These are phyloP conservation scores for Rhabdophis nuchalis DNA, from an alignment of 2,797 vertebrate genomes.

Conservation along the genomic window DNA sequence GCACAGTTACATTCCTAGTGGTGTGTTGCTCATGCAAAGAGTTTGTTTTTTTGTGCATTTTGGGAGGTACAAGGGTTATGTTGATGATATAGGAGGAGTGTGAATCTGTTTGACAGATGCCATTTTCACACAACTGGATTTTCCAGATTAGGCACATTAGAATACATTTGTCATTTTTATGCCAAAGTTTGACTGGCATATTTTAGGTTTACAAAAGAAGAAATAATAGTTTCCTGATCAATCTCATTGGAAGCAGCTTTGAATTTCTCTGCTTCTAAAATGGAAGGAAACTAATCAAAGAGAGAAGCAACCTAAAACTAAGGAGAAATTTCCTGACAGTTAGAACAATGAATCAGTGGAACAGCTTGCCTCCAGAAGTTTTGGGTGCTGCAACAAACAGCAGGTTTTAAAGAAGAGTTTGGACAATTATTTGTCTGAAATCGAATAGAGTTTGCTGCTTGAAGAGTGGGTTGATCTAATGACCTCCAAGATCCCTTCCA, in stretches of 20 bases:
- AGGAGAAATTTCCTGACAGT: neutral
- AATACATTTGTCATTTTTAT: neutral
- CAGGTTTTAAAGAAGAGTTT: neutral
- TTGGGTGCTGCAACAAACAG: neutral
- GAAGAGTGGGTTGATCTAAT: neutral
- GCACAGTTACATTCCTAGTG: neutral
- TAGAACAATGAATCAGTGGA: neutral
- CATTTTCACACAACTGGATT: neutral
- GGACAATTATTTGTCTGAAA: neutral
- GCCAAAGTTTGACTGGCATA: neutral
- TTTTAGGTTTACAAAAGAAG: neutral
- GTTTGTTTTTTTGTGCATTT: neutral
- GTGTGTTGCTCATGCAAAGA: neutral
- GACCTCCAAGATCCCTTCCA: neutral
- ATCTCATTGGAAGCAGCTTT: neutral
- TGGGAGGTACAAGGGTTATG: neutral
- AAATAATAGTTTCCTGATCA: neutral
- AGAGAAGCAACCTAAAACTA: neutral
- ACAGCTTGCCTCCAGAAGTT: neutral
- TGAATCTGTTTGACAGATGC: neutral
- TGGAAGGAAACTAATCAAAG: neutral
- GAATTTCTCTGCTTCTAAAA: neutral
- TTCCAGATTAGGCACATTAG: neutral
- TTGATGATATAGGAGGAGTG: neutral
- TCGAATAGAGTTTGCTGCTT: neutral